phyloP scores from a whole-genome alignment of 35 echinoderm and acorn worm species.

The Acanthaster planci region DNA sequence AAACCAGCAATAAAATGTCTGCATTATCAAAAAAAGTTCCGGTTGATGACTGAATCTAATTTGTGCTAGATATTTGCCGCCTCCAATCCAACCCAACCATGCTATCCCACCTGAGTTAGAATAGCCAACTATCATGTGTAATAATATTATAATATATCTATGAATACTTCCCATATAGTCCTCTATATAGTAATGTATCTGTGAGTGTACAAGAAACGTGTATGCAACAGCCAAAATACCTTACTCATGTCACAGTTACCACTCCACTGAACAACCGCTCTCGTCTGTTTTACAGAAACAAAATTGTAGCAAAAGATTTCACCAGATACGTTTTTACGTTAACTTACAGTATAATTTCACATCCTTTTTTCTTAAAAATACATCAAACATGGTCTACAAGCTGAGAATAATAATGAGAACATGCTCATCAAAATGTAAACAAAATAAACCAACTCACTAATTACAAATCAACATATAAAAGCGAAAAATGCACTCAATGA shows the following conservation, averaged over 20 bases:
- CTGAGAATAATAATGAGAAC: neutral
- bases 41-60: too few species aligned
- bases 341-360: neutral
- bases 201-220: neutral
- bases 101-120: conserved; percentile 3
- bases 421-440: neutral
- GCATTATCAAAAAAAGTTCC: too few species aligned
- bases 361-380: neutral
- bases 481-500: too few species aligned
- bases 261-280: neutral
- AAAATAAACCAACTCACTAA: neutral
- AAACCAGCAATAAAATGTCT: too few species aligned
- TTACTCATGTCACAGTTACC: too few species aligned
- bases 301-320: neutral
- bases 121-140: conserved; percentile 7
- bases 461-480: conserved; percentile 9
- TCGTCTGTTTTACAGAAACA: conserved; percentile 7
- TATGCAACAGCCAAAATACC: conserved; percentile 23
- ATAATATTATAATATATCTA: conserved; percentile 14
- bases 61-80: too few species aligned
- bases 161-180: conserved; percentile 1
- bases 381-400: conserved; percentile 15
- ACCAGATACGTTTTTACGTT: conserved; percentile 18
- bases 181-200: conserved; percentile 3
- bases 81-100: neutral